phyloP scores from a whole-genome alignment of 2,113 vertebrate species.

The Rutilus rutilus region DNA sequence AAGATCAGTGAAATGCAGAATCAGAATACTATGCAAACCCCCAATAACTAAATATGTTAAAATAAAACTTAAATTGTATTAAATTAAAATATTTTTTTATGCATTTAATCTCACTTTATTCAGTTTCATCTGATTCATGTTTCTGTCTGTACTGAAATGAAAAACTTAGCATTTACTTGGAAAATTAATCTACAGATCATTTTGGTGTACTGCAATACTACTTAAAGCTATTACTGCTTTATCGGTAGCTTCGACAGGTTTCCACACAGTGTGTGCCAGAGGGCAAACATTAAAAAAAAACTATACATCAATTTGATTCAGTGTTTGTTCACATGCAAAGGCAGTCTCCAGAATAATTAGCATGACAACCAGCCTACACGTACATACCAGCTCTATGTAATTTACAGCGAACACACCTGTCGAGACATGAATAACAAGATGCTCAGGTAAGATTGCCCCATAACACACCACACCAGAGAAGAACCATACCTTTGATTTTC shows the following conservation, averaged over 20 bases:
- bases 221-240: not conserved
- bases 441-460: conserved; percentile 69
- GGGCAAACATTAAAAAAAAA: not conserved
- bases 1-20: too few species aligned
- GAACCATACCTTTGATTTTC: conserved; percentile 60
- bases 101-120: too few species aligned
- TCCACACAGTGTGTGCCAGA: not conserved
- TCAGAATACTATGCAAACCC: too few species aligned
- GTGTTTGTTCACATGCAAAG: conserved; percentile 46
- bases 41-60: too few species aligned
- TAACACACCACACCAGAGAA: conserved; percentile 70
- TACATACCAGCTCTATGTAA: conserved; percentile 56
- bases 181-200: too few species aligned
- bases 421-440: conserved; percentile 80
- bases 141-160: not conserved
- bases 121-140: not conserved
- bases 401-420: conserved; percentile 71
- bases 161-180: too few species aligned
- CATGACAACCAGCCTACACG: conserved; percentile 45
- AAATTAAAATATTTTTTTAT: too few species aligned
- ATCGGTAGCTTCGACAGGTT: not conserved
- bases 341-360: conserved; percentile 18
- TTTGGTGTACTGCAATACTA: not conserved
- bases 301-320: conserved; percentile 28
- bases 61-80: too few species aligned